Percentiles rank a stretch among this genome's conserved stretches.
phyloP scores from a whole-genome alignment of 2,113 vertebrate genomes.

The Engraulis encrasicolus region DNA sequence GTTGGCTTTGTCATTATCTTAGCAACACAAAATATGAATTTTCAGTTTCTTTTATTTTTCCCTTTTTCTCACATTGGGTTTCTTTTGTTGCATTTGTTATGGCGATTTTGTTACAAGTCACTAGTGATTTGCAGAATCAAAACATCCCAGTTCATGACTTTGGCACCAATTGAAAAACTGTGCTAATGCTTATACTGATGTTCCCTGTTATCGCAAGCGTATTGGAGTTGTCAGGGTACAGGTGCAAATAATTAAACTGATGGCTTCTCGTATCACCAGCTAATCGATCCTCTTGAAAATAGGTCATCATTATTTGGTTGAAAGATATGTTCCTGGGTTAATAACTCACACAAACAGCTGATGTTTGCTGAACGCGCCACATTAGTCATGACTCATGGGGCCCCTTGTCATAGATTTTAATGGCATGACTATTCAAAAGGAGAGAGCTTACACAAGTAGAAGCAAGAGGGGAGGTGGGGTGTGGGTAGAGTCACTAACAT shows the following conservation, averaged over 20 bases:
- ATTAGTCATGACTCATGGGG: too few species aligned
- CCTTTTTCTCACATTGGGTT: background rate
- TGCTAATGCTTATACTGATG: background rate
- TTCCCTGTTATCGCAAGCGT: too few species aligned
- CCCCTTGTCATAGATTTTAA: too few species aligned
- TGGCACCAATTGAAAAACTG: background rate
- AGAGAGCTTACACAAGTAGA: background rate
- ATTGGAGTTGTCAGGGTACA: too few species aligned
- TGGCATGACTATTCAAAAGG: too few species aligned
- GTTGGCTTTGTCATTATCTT: background rate
- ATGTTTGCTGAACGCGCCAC: background rate
- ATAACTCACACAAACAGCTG: background rate
- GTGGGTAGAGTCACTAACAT: too few species aligned
- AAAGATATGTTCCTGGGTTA: background rate
- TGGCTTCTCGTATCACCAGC: too few species aligned
- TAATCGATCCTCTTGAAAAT: too few species aligned
- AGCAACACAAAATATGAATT: background rate
- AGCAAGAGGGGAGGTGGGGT: too few species aligned
- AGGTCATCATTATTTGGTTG: background rate
- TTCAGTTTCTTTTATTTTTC: background rate
- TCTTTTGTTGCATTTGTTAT: background rate
- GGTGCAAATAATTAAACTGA: background rate
- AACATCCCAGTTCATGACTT: background rate
- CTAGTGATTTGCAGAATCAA: background rate
- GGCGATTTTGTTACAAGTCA: background rate